phyloP scores from a whole-genome alignment of 2,888 invertebrate species.

The Drosophila parthenogenetica region DNA sequence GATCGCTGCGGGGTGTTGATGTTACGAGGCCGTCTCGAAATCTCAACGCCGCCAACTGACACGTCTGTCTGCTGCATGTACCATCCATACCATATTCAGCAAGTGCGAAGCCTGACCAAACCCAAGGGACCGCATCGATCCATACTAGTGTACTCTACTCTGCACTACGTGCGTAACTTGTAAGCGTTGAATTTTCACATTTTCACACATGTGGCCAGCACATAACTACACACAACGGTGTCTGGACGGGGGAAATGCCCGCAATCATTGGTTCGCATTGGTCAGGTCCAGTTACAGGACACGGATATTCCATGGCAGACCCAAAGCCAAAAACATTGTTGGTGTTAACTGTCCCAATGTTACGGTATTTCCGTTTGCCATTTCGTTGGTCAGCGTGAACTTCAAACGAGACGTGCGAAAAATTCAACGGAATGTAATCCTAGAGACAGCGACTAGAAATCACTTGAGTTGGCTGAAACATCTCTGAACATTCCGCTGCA shows the following conservation, averaged over 20 bases:
- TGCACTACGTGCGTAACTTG: slow-evolving; percentile 57
- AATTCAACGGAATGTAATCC: slow-evolving; percentile 71
- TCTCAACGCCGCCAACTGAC: slow-evolving; percentile 56
- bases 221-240: slow-evolving; percentile 44
- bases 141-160: background rate
- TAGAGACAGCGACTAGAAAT: slow-evolving; percentile 30
- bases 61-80: slow-evolving; percentile 45
- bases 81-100: slow-evolving; percentile 31
- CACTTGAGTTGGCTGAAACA: slow-evolving; percentile 39
- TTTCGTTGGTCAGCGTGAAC: slow-evolving; percentile 48
- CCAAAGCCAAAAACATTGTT: slow-evolving; percentile 16
- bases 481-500: background rate
- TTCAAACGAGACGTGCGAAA: slow-evolving; percentile 72
- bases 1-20: slow-evolving; percentile 61
- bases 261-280: slow-evolving; percentile 28
- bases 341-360: slow-evolving; percentile 54
- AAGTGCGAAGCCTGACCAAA: slow-evolving; percentile 43
- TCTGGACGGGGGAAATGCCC: slow-evolving; percentile 48
- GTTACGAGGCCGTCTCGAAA: slow-evolving; percentile 55
- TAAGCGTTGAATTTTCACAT: slow-evolving; percentile 62
- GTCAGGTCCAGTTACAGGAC: slow-evolving; percentile 67
- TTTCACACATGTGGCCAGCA: slow-evolving; percentile 68
- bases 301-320: slow-evolving; percentile 33
- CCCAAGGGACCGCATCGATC: slow-evolving; percentile 4
- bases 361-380: slow-evolving; percentile 68